Base-by-base conservation (phyloP, 2,888 invertebrate genomes). In the Clepsis dumicolana region DNA sequence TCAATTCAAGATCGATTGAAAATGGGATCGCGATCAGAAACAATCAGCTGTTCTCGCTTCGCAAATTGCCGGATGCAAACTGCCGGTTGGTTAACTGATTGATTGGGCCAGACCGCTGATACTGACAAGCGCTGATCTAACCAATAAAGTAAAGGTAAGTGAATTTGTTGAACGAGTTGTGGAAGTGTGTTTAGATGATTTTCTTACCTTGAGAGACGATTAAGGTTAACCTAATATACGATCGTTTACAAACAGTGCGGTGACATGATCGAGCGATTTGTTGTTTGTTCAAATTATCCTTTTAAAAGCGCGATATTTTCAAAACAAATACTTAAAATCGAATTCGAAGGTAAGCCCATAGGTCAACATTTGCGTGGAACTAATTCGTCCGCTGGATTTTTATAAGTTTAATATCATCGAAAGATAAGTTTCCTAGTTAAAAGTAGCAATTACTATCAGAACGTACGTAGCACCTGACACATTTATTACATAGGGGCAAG, bases 11-110 rank as follows among this genome's bases (percentile, higher is more conserved):
- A 60, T 65, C 16, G 41, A 35, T 68, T 56, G n/a, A 57, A 50
- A 68, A 59, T 53, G 38, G 53, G 29, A 61, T 44, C 60, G 44
- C 60, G 41, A 61, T 61, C 60, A 60, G 65, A 66, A 52, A 62
- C 71, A 71, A 74, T 70, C 66, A 71, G 61, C 67, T 69, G 67
- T 70, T 69, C 53, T 27, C 61, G 52, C 59, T 48, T 38, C 29
- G 57, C 66, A 69, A 65, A 71, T 72, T 67, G 75, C 70, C 73
- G 73, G 72, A 72, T 73, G 71, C 62, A 60, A 70, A 59, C 60
- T 53, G 70, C 70, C 70, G 74, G 53, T 59, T 41, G 59, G 64
- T 65, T 61, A 50, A 60, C 69, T 76, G 74, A 75, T 76, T 75
- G 75, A 76, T 73, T 62, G 73, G 71, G 68, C 64, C 60, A 67